These are phyloP conservation scores for Poeciliopsis infans DNA, from an alignment of 2,797 vertebrate species.

Conservation along the genomic window DNA sequence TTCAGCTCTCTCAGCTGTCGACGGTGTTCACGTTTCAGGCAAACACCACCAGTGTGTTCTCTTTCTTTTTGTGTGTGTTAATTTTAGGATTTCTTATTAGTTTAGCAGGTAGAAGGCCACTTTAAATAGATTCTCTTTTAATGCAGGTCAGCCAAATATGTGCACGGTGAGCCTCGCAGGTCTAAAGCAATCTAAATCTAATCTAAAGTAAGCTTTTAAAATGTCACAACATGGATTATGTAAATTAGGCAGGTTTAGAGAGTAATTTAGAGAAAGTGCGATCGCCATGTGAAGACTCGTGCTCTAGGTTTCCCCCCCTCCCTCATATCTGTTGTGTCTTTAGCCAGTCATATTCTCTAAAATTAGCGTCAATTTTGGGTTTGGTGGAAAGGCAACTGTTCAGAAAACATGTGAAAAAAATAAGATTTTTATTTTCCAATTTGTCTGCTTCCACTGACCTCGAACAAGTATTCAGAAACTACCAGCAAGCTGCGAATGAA, in stretches of 20 bases:
- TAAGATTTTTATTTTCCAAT: background rate
- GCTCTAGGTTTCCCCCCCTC: background rate
- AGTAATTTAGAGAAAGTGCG: background rate
- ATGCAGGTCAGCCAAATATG: background rate
- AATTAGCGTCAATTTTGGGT: background rate
- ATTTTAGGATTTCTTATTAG: background rate
- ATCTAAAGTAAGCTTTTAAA: constrained; percentile 3
- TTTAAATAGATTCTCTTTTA: background rate
- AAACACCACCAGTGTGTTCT: background rate
- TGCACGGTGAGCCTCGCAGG: background rate
- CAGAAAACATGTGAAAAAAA: background rate
- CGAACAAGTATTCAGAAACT: background rate
- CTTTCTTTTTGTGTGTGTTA: background rate
- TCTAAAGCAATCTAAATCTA: background rate
- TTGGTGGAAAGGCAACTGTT: background rate
- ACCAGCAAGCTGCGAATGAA: background rate
- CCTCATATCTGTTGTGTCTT: background rate
- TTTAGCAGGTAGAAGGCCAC: background rate
- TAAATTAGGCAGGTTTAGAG: background rate
- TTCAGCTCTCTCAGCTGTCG: background rate
- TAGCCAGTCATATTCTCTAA: background rate
- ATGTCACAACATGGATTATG: background rate
- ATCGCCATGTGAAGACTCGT: background rate
- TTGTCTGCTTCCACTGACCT: background rate
- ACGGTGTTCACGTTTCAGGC: background rate